Evolutionary conservation across 1,140 invertebrate species (phyloP).

Genomic region (Euura saliciscinereae): DNA sequence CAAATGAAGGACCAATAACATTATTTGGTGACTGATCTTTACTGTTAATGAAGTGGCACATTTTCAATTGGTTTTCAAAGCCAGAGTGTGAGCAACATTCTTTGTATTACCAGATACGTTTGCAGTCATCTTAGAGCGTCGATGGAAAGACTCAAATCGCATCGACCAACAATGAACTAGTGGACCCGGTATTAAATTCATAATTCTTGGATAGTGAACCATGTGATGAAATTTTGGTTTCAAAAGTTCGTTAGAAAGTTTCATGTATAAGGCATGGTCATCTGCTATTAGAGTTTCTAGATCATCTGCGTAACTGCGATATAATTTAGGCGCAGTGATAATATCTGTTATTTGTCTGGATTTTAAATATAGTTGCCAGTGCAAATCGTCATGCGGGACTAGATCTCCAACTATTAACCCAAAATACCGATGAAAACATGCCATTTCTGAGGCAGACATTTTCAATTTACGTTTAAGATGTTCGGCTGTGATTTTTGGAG

Average conservation of each 20-base stretch:
- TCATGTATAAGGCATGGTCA: conserved; percentile 30
- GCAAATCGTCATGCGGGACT: conserved; percentile 19
- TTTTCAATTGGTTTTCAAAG: too few species aligned
- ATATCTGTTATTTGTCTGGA: conserved; percentile 26
- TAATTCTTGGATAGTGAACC: conserved; percentile 29
- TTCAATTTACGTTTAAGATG: not conserved
- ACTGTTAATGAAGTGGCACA: too few species aligned
- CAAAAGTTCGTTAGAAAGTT: conserved; percentile 26
- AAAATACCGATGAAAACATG: conserved; percentile 23
- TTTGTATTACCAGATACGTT: too few species aligned
- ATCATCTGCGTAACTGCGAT: conserved; percentile 8
- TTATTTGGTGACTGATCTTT: too few species aligned
- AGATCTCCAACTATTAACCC: conserved; percentile 31
- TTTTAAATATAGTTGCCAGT: conserved; percentile 23
- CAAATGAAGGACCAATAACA: too few species aligned
- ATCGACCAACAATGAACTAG: not conserved
- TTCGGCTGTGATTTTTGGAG: conserved; percentile 12
- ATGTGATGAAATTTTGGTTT: conserved; percentile 34
- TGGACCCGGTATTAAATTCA: conserved; percentile 25
- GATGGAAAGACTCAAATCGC: too few species aligned
- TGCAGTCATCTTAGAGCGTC: too few species aligned
- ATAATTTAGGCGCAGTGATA: conserved; percentile 12
- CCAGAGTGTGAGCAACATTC: too few species aligned
- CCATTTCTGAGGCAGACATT: conserved; percentile 28
- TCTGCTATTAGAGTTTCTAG: conserved; percentile 21